Evolutionary conservation across 2,797 vertebrate species (phyloP), one percentile per base, ranked within the genome.

Genomic region (Momotus momota): DNA sequence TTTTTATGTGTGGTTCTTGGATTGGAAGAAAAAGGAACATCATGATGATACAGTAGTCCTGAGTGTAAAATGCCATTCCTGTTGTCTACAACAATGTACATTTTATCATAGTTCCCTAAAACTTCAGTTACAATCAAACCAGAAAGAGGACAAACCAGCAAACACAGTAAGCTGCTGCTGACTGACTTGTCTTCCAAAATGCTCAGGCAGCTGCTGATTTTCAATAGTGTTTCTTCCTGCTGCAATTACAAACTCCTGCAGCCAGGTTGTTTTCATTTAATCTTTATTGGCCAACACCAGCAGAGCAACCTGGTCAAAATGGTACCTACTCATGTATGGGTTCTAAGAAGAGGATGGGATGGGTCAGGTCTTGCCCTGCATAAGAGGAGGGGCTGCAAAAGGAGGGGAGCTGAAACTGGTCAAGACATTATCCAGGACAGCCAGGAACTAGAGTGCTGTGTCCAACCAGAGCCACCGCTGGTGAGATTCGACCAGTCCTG

Each of bases 401-500:
- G 33, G 31, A 83, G 25, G 1, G 33, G 10, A 69, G 21, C 25
- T 67, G 65, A 55, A 70, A 26, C 11, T 35, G 38, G 10, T 49
- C 15, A 14, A 54, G 33, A 49, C 4, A 3, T 27, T 16, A 5
- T 25, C 4, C 43, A 52, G 35, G 38, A 70, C 22, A 7, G 17
- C 25, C 9, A 6, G 51, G 40, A 38, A 5, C 17, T 38, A 40
- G 19, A 75, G 31, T 27, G 74, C 25, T 0, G 0, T 4, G 17
- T 20, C 74, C 64, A 65, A 85, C 17, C 29, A 74, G 41, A 52
- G 67, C 15, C 35, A 70, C 18, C 26, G 6, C 10, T 27, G 43
- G 33, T 25, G 43, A 55, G 6, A 22, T 2, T 0, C 0, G 29
- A 49, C 6, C 26, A 27, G 4, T 55, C 43, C 46, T 35, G 33